phyloP scores from a whole-genome alignment of 2,888 invertebrate species.

The Drosophila rubida region DNA sequence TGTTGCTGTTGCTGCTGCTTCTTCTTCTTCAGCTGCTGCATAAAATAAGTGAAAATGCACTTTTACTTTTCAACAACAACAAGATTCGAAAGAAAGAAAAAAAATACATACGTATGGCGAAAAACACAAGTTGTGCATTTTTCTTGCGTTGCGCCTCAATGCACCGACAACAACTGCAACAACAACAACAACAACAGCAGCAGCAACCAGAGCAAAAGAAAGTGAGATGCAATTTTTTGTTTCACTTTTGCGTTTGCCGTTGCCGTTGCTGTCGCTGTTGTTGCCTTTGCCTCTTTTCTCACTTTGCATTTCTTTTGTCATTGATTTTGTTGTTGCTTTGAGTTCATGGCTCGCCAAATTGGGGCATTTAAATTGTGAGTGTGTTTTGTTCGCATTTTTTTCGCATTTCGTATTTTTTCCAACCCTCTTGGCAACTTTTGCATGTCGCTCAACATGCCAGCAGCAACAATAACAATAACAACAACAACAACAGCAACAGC shows the following conservation, averaged over 20 bases:
- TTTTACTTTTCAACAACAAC: slow-evolving; percentile 81
- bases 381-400: slow-evolving; percentile 26
- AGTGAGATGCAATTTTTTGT: slow-evolving; percentile 79
- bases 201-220: slow-evolving; percentile 64
- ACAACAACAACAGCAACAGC: slow-evolving; percentile 1
- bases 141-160: slow-evolving; percentile 66
- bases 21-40: slow-evolving; percentile 52
- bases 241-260: slow-evolving; percentile 32
- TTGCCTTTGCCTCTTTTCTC: slow-evolving; percentile 35
- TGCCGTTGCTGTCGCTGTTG: slow-evolving; percentile 13
- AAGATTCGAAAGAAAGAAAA: slow-evolving; percentile 17
- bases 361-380: slow-evolving; percentile 64
- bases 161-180: slow-evolving; percentile 41
- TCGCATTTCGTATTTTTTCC: slow-evolving; percentile 28
- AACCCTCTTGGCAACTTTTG: slow-evolving; percentile 46
- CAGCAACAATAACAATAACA: slow-evolving; percentile 23
- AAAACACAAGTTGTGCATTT: slow-evolving; percentile 57
- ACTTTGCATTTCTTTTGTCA: slow-evolving; percentile 65
- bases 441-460: slow-evolving; percentile 60
- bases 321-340: slow-evolving; percentile 65
- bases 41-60: slow-evolving; percentile 84
- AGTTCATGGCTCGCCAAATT: slow-evolving; percentile 79
- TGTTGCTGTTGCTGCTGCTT: slow-evolving; percentile 33
- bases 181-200: slow-evolving; percentile 27
- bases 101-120: slow-evolving; percentile 3